Base-by-base conservation (phyloP, 1,140 invertebrate species). In the Macrocentrus cingulum region DNA sequence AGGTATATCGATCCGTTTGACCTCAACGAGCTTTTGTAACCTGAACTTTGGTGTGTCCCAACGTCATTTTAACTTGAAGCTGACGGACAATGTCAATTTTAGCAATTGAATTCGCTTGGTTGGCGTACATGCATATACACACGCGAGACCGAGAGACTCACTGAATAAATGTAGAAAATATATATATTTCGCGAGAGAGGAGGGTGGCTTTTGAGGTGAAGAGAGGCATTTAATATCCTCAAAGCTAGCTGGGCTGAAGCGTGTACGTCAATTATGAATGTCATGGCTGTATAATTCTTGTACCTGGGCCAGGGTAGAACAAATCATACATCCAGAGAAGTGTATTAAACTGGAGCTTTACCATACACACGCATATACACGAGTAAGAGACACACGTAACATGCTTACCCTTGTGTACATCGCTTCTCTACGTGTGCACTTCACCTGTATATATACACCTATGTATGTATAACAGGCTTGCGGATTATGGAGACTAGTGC, bases 401-500 rank as follows among this genome's bases (percentile, higher is more conserved):
- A 39, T 39, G 25, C 25, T 29, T 29, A 29, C 25, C 9, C 25
- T 29, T 29, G 25, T 29, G 25, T 29, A 29, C 25, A 29, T n/a
- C n/a, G n/a, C n/a, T n/a, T 5, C 8, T 11, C 13, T n/a, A 13
- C 15, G 36, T 39, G 36, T 39, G 36, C 8, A n/a, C 8, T 29
- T 4, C 25, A 29, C 25, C 25, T 29, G 25, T 29, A 39, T 39
- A 11, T 39, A 39, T 34, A 34, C 6, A 34, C 29, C 6, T 34
- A 34, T 34, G 29, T 39, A 19, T 54, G 51, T 54, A 54, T 54
- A 54, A 22, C 23, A 39, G 25, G 61, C 68, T 71, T 69, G 71
- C 67, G 73, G 74, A 76, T 76, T 76, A 77, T 71, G 67, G 72
- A 71, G 73, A 73, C 69, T 67, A 63, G 68, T 67, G 68, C 63